A percentile compares a stretch with the other conserved stretches of the same genome.
Evolutionary conservation across 2,888 invertebrate species (phyloP).

Genomic region (Tanytarsus gracilentus): DNA sequence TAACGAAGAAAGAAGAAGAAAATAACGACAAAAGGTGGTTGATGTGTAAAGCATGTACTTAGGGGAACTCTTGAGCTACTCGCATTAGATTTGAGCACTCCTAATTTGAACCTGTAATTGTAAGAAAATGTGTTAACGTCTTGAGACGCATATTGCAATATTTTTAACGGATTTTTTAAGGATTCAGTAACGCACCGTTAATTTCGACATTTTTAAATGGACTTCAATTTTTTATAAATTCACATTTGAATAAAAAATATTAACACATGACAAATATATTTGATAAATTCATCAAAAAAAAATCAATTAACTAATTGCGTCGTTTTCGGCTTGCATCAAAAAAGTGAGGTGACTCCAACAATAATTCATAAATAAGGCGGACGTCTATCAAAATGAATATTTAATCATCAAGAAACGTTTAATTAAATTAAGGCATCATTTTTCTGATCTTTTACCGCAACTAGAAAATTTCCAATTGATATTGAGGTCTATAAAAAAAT

Average conservation of each 20-base stretch:
- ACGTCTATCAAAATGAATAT: background rate
- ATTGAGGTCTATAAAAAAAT: background rate
- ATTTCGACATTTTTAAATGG: too few relatives aligned
- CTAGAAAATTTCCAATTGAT: background rate
- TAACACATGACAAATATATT: background rate
- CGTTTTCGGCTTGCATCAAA: background rate
- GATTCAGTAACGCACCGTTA: constrained; percentile 8
- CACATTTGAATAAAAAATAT: too few relatives aligned
- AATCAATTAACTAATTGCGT: constrained; percentile 26
- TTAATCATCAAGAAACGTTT: constrained; percentile 5
- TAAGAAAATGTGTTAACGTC: constrained; percentile 10
- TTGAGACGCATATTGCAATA: too few relatives aligned
- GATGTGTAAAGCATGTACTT: background rate
- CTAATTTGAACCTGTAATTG: background rate
- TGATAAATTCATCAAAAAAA: background rate
- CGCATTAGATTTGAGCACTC: background rate
- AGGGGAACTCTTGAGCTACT: background rate
- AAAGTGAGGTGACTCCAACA: too few relatives aligned
- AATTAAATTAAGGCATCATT: constrained; percentile 20
- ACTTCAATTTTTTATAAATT: too few relatives aligned
- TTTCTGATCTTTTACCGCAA: constrained; percentile 17
- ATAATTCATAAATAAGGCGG: background rate
- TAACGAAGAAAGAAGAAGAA: background rate
- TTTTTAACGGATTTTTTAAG: background rate
- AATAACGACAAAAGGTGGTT: constrained; percentile 20